Conservation (phyloP, 2,113 vertebrate genomes). For the Seriola aureovittata region DNA sequence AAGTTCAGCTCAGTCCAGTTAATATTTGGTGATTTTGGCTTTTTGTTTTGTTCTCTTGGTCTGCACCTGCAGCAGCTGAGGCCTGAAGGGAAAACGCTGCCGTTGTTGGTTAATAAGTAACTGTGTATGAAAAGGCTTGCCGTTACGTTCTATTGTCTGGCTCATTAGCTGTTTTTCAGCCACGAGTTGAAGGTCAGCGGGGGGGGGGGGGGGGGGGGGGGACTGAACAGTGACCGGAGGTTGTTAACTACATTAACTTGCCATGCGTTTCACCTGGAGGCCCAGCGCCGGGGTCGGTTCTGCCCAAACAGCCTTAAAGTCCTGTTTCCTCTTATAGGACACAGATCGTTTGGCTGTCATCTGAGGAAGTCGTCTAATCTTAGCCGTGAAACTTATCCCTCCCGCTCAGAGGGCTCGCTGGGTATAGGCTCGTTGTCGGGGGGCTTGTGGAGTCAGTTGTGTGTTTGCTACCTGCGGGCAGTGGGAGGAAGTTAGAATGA, state of each 20-base stretch:
- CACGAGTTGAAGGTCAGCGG: slow-evolving; percentile 21
- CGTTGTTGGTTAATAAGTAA: slow-evolving; percentile 50
- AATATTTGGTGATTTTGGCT: neutral
- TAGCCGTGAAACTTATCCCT: slow-evolving; percentile 77
- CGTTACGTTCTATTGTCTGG: slow-evolving; percentile 1
- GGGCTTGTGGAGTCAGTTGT: slow-evolving; percentile 28
- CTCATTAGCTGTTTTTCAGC: slow-evolving; percentile 27
- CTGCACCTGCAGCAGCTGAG: slow-evolving; percentile 37
- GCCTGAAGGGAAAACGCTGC: neutral
- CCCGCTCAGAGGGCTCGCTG: slow-evolving; percentile 19
- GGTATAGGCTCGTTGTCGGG: slow-evolving; percentile 38
- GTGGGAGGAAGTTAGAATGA: slow-evolving; percentile 77
- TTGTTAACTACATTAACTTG: slow-evolving; percentile 17
- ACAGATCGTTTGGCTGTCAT: slow-evolving; percentile 82
- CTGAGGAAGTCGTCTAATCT: slow-evolving; percentile 85
- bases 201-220: too few species aligned
- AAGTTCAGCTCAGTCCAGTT: neutral
- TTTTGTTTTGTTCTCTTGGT: slow-evolving; percentile 4
- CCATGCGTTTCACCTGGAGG: slow-evolving; percentile 61
- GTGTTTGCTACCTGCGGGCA: slow-evolving; percentile 59
- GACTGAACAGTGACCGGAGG: slow-evolving; percentile 8
- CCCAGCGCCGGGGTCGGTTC: slow-evolving; percentile 43
- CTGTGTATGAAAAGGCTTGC: slow-evolving; percentile 3
- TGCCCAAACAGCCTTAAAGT: slow-evolving; percentile 57
- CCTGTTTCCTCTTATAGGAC: slow-evolving; percentile 83